Base-by-base conservation (phyloP, 1,140 invertebrate genomes). In the Dendroctonus ponderosae region DNA sequence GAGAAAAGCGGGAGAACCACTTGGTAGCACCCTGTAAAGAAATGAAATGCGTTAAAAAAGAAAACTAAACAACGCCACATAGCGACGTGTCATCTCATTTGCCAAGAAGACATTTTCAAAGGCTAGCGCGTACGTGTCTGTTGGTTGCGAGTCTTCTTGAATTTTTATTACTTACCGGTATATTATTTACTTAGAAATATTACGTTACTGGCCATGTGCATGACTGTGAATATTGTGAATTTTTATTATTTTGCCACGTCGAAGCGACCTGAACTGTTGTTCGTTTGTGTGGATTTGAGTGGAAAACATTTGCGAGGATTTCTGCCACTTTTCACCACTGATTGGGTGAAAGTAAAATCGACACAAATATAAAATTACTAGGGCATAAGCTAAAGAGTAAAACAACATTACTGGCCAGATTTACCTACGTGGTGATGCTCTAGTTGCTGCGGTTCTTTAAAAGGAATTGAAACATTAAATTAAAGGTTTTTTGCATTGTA, bases 61-160 rank as follows among this genome's bases (percentile, higher is more conserved):
- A 44, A 46, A 56, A 40, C 40, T 8, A 46, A 44, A 59, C 57
- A 48, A 46, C 42, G 44, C 43, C 12, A 59, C 42, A 59, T 59
- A 37, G 57, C 43, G 26, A 48, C 57, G 40, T 57, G 54, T 57
- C 54, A 57, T 57, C 54, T 57, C 14, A 57, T 57, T 59, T 46
- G 43, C 57, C 57, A 59, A 59, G 57, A 59, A 59, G 57, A 59
- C 57, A 48, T 59, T 59, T 59, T 59, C 14, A 59, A 59, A 59
- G 57, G 6, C 43, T 26, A 3, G 11, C 57, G 15, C 57, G 15
- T 59, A 59, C 43, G 57, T 48, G 57, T 48, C 43, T 37, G 57
- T 37, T 59, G 57, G 42, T 48, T 15, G 57, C 43, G 57, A 59
- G 57, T 59, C 44, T 46, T 59, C 43, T 59, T 59, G 57, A 48